Evolutionary conservation across 2,888 invertebrate species (phyloP), one percentile per base, ranked within the genome.

Genomic region (Gisinianus flammeolus): DNA sequence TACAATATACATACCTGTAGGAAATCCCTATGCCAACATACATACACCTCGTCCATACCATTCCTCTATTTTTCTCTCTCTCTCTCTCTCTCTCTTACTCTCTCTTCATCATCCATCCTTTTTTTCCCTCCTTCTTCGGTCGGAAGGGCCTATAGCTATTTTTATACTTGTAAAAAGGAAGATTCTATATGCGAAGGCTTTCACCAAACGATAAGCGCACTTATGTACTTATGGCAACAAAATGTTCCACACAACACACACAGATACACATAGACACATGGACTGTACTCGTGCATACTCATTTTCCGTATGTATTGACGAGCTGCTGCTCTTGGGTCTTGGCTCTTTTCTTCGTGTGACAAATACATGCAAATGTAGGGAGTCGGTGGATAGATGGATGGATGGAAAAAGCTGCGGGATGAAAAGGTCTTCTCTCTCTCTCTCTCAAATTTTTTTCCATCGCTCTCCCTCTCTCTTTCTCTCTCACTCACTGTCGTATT

Each of bases 291-390:
- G 58, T 44, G 19, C 19, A 19, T 44, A 26, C 28, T 26, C 28
- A 28, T 22, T 26, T n/a, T 64, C 8, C 64, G 10, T 64, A 16
- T 26, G 26, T 4, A 26, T 28, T 28, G 8, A 19, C 19, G 44
- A 19, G 19, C 44, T 44, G 2, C 6, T 44, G 44, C 16, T 16
- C 16, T 44, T 44, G 44, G 44, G 19, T 12, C 56, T 19, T 26
- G 26, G 22, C 16, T 8, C 58, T 58, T 24, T 24, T 64, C 64
- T 52, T 66, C 67, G 22, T 67, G 74, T 74, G 74, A 74, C 74
- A 66, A 74, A 74, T 74, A 74, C 66, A 74, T 74, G 74, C 74
- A 74, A 74, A 67, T 74, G 66, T 66, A 74, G 74, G 73, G 73
- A 74, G 74, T 74, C 44, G 66, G 35, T 44, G 66, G 67, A 73